Conservation (phyloP, 2,888 invertebrate species). For the Drosophila testacea region DNA sequence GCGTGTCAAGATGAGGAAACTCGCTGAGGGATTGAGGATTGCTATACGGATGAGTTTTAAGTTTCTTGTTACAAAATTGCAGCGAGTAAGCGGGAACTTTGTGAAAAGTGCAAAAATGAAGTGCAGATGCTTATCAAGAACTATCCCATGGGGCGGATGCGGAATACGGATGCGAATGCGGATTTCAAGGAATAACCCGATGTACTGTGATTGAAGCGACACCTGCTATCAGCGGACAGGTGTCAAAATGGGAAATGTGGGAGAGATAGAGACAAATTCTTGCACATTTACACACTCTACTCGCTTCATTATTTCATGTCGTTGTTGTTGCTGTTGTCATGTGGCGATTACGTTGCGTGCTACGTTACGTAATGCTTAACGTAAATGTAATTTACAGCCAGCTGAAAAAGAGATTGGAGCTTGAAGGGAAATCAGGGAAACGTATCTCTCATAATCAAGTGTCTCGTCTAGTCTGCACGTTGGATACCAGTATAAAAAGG, state of each 20-base stretch:
- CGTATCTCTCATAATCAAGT: slow-evolving; percentile 64
- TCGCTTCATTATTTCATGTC: slow-evolving; percentile 7
- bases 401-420: not conserved
- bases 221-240: slow-evolving; percentile 51
- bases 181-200: slow-evolving; percentile 35
- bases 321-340: slow-evolving; percentile 40
- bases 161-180: not conserved
- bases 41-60: slow-evolving; percentile 63
- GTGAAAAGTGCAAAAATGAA: slow-evolving; percentile 78
- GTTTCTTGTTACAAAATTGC: slow-evolving; percentile 78
- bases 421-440: not conserved
- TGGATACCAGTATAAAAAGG: slow-evolving; percentile 6
- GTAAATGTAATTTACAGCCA: slow-evolving; percentile 54
- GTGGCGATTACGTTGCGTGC: slow-evolving; percentile 67
- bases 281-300: slow-evolving; percentile 39
- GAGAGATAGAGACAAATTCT: slow-evolving; percentile 56
- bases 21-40: slow-evolving; percentile 26
- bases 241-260: slow-evolving; percentile 45
- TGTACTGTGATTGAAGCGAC: slow-evolving; percentile 55
- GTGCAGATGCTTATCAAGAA: slow-evolving; percentile 77
- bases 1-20: not conserved
- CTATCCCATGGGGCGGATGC: slow-evolving; percentile 3
- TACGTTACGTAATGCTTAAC: slow-evolving; percentile 58
- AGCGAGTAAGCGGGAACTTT: slow-evolving; percentile 16
- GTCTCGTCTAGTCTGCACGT: slow-evolving; percentile 50